A percentile compares a stretch with the other conserved stretches of the same genome.
Conservation (phyloP, 2,113 vertebrate genomes). For the Emydura subglobosa region DNA sequence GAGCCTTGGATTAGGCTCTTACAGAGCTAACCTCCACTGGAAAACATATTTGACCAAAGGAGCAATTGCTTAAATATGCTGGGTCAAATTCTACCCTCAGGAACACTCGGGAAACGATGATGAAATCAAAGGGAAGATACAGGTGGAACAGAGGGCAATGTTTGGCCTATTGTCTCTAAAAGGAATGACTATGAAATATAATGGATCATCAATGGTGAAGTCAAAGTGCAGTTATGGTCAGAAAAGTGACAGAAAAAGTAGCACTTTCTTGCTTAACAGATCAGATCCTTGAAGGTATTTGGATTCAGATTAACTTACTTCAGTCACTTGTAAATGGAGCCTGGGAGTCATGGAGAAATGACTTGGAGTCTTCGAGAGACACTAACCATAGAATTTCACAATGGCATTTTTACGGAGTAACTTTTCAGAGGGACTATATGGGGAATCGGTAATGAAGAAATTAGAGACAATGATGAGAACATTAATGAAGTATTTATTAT, state of each 20-base stretch:
- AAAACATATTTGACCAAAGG: constrained; percentile 55
- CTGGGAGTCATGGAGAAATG: too few relatives aligned
- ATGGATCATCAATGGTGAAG: constrained; percentile 31
- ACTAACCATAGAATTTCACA: background rate
- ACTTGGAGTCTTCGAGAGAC: background rate
- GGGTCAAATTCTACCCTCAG: constrained; percentile 52
- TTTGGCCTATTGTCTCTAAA: constrained; percentile 41
- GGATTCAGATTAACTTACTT: background rate
- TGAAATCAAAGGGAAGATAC: constrained; percentile 44
- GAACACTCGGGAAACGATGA: constrained; percentile 55
- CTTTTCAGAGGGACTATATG: background rate
- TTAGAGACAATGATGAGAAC: background rate
- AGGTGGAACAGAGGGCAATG: constrained; percentile 64
- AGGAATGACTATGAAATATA: constrained; percentile 27
- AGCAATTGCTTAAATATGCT: constrained; percentile 59
- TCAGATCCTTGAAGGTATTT: constrained; percentile 4
- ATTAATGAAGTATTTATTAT: background rate
- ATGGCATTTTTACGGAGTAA: background rate
- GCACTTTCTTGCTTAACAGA: constrained; percentile 4
- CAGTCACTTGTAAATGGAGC: background rate
- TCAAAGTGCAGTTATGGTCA: background rate
- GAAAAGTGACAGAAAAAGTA: constrained; percentile 11
- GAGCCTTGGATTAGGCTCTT: constrained; percentile 35
- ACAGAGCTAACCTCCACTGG: background rate
- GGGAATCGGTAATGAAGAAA: background rate